Evolutionary conservation across 2,797 vertebrate species (phyloP).

Genomic region (Chrosomus eos): DNA sequence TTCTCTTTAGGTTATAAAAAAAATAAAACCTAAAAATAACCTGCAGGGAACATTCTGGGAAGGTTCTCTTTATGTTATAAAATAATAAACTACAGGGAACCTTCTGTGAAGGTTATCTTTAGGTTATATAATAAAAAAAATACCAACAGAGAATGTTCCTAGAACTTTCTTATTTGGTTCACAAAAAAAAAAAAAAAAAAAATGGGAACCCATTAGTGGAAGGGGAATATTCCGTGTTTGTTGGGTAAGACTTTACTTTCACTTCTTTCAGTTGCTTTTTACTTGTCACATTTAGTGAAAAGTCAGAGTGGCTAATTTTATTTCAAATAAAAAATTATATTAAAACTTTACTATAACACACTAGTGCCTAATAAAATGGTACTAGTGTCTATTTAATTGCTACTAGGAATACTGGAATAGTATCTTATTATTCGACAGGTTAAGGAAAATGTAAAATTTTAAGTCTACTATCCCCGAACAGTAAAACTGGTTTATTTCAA

Average conservation of each 20-base stretch:
- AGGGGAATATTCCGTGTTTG: too few species aligned
- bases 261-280: not conserved
- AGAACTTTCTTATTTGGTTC: too few species aligned
- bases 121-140: too few species aligned
- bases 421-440: not conserved
- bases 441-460: not conserved
- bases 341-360: not conserved
- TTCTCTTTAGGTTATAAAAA: too few species aligned
- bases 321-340: not conserved
- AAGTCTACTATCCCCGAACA: not conserved
- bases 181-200: too few species aligned
- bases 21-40: too few species aligned
- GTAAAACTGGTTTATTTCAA: not conserved
- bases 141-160: too few species aligned
- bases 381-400: not conserved
- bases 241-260: not conserved
- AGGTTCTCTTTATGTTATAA: too few species aligned
- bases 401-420: not conserved
- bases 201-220: too few species aligned
- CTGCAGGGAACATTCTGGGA: too few species aligned
- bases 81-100: too few species aligned
- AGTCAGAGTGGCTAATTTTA: not conserved
- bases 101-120: too few species aligned
- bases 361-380: not conserved
- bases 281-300: not conserved